Percentiles rank a stretch among this genome's conserved stretches.
Conservation (phyloP, 1,140 invertebrate species). For the Eumaeus atala region DNA sequence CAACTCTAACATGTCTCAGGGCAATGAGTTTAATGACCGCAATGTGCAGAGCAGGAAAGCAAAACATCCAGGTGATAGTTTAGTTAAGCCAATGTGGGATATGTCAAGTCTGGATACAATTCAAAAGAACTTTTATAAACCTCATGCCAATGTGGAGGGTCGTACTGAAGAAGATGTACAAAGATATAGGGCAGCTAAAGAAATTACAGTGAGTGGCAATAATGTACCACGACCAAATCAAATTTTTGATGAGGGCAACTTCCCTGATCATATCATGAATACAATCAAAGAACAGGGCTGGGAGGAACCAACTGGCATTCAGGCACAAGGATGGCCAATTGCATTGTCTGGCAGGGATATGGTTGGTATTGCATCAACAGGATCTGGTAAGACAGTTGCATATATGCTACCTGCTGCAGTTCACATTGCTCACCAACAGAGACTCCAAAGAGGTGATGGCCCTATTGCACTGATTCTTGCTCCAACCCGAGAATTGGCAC, state of each 20-base stretch:
- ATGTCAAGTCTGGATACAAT: constrained; percentile 84
- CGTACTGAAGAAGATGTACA: constrained; percentile 84
- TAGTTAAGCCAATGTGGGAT: constrained; percentile 92
- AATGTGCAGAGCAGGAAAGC: constrained; percentile 78
- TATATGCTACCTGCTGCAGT: constrained; percentile 88
- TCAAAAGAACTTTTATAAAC: constrained; percentile 93
- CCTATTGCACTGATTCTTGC: constrained; percentile 95
- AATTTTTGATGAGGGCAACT: constrained; percentile 91
- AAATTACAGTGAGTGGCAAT: constrained; percentile 91
- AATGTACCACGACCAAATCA: constrained; percentile 90
- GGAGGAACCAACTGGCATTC: constrained; percentile 89
- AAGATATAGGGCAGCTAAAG: constrained; percentile 81
- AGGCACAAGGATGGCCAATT: constrained; percentile 94
- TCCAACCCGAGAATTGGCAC: constrained; percentile 96
- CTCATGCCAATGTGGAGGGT: constrained; percentile 84
- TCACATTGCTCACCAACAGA: constrained; percentile 83
- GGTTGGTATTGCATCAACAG: constrained; percentile 96
- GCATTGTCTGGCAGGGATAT: constrained; percentile 92
- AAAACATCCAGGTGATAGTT: constrained; percentile 83
- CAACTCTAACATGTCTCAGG: constrained; percentile 31
- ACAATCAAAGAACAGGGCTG: constrained; percentile 89
- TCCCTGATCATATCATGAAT: constrained; percentile 88
- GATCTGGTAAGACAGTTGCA: constrained; percentile 92
- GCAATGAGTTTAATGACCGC: constrained; percentile 63
- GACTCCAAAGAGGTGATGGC: constrained; percentile 86